Conservation (phyloP, 2,113 vertebrate species). For the Cochlearius cochlearius region DNA sequence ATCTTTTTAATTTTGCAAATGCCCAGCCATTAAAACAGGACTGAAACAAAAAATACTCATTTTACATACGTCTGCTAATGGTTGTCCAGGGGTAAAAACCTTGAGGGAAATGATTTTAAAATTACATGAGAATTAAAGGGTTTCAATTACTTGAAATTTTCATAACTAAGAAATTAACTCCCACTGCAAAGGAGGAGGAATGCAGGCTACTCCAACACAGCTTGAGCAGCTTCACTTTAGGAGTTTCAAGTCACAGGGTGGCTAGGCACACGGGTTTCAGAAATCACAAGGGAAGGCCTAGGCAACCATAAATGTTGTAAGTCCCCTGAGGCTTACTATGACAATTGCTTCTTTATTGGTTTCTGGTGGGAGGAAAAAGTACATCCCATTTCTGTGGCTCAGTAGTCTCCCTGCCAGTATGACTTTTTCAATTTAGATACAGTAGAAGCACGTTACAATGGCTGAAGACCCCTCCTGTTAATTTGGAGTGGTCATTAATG, state of each 20-base stretch:
- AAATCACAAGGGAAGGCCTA: not conserved
- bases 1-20: slow-evolving; percentile 41
- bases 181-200: not conserved
- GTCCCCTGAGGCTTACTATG: not conserved
- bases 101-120: slow-evolving; percentile 1
- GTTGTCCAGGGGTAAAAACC: slow-evolving; percentile 5
- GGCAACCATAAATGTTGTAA: not conserved
- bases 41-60: slow-evolving; percentile 12
- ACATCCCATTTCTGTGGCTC: not conserved
- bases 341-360: not conserved
- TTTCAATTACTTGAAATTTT: slow-evolving; percentile 14
- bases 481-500: not conserved
- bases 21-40: not conserved
- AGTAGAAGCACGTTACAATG: not conserved
- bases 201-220: not conserved
- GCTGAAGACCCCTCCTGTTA: not conserved
- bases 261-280: not conserved
- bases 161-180: not conserved
- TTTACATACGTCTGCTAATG: not conserved
- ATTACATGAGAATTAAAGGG: slow-evolving; percentile 20
- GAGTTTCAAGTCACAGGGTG: not conserved
- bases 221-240: not conserved
- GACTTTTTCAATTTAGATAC: not conserved
- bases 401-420: not conserved
- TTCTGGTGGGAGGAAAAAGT: not conserved